phyloP scores from a whole-genome alignment of 2,113 vertebrate species.

The Chelonoidis abingdonii region DNA sequence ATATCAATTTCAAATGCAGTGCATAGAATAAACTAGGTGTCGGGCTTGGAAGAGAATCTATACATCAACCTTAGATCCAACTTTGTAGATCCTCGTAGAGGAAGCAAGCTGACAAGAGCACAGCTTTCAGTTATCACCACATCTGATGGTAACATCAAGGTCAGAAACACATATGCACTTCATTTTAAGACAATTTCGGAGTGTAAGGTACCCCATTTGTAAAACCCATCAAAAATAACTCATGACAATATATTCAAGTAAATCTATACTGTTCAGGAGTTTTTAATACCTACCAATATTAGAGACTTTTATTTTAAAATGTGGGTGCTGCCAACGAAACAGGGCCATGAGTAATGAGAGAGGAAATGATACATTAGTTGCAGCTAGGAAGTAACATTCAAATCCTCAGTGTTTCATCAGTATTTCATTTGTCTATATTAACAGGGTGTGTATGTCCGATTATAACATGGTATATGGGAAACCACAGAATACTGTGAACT shows the following conservation, averaged over 20 bases:
- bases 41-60: not conserved
- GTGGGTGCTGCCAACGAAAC: conserved; percentile 42
- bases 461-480: not conserved
- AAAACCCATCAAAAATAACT: conserved; percentile 34
- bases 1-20: not conserved
- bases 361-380: conserved; percentile 46
- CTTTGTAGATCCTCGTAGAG: not conserved
- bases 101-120: not conserved
- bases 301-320: conserved; percentile 56
- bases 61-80: not conserved
- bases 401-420: not conserved
- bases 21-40: not conserved
- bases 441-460: not conserved
- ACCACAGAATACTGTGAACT: not conserved
- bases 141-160: not conserved
- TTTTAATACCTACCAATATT: conserved; percentile 43
- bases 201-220: not conserved
- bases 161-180: conserved; percentile 23
- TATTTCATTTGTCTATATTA: not conserved
- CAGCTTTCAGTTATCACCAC: not conserved
- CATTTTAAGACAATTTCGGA: conserved; percentile 16
- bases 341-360: not conserved
- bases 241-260: conserved; percentile 37
- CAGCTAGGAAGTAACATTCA: not conserved
- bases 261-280: conserved; percentile 18